phyloP scores from a whole-genome alignment of 2,113 vertebrate species.

The Epinephelus lanceolatus region DNA sequence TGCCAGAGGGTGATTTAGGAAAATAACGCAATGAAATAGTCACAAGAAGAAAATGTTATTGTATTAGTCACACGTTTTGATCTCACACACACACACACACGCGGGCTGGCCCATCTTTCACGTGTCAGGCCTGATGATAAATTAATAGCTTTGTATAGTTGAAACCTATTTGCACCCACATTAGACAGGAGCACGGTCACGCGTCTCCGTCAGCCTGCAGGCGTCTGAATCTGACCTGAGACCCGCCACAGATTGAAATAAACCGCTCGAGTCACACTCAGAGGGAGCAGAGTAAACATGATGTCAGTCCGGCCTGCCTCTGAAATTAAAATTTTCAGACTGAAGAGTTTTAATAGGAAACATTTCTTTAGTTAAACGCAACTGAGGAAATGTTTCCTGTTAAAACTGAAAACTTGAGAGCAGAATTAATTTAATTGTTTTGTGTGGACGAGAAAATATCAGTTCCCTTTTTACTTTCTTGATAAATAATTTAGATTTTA shows the following conservation, averaged over 20 bases:
- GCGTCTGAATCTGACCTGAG: slow-evolving; percentile 75
- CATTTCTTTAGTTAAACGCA: too few species aligned
- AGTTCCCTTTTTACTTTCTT: neutral
- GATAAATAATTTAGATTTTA: too few species aligned
- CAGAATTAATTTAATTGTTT: neutral
- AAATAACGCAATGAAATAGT: slow-evolving; percentile 13
- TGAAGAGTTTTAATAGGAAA: too few species aligned
- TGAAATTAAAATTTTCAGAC: too few species aligned
- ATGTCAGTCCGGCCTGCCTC: slow-evolving; percentile 58
- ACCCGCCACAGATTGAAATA: slow-evolving; percentile 70
- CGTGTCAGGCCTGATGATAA: slow-evolving; percentile 85
- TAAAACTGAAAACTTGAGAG: neutral
- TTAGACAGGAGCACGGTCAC: slow-evolving; percentile 86
- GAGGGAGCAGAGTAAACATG: slow-evolving; percentile 76
- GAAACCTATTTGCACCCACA: slow-evolving; percentile 89
- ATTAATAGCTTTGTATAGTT: slow-evolving; percentile 84
- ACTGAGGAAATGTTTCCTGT: too few species aligned
- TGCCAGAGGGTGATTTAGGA: slow-evolving; percentile 31
- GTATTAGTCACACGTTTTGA: slow-evolving; percentile 34
- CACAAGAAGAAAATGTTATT: slow-evolving; percentile 6
- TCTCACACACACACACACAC: neutral
- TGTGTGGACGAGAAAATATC: neutral
- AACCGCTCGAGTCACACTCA: slow-evolving; percentile 68
- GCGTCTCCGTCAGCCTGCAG: slow-evolving; percentile 84
- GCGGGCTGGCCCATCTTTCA: slow-evolving; percentile 59